Percentiles rank a stretch among this genome's conserved stretches.
phyloP scores from a whole-genome alignment of 1,140 invertebrate species.

The Muscidifurax raptorellus region DNA sequence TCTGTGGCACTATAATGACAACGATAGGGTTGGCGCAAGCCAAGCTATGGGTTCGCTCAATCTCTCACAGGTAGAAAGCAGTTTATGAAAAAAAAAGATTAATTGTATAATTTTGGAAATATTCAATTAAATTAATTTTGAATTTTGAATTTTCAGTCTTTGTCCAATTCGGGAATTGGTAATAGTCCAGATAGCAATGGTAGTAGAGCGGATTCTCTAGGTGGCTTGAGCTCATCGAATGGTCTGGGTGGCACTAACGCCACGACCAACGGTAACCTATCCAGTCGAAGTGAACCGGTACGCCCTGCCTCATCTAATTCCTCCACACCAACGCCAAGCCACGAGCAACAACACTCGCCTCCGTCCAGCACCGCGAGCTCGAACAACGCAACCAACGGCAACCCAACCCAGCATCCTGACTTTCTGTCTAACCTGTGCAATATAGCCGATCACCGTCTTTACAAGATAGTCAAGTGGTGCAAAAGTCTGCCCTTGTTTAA shows the following conservation, averaged over 20 bases:
- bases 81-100: background rate
- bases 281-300: background rate
- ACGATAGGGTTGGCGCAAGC: slow-evolving; percentile 65
- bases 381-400: slow-evolving; percentile 61
- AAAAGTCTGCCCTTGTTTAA: slow-evolving; percentile 97
- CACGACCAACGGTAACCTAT: slow-evolving; percentile 34
- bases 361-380: slow-evolving; percentile 34
- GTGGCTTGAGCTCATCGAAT: slow-evolving; percentile 6
- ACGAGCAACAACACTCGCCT: slow-evolving; percentile 57
- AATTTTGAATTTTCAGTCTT: background rate
- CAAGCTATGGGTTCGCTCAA: slow-evolving; percentile 50
- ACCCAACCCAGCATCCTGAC: slow-evolving; percentile 83
- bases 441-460: slow-evolving; percentile 95
- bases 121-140: background rate
- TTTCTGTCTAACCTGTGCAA: slow-evolving; percentile 92
- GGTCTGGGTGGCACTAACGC: slow-evolving; percentile 33
- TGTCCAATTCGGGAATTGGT: slow-evolving; percentile 8
- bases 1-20: slow-evolving; percentile 92
- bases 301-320: slow-evolving; percentile 10
- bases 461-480: slow-evolving; percentile 99
- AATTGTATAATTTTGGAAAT: background rate
- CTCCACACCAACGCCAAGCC: background rate
- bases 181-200: slow-evolving; percentile 23
- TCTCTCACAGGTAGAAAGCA: slow-evolving; percentile 35
- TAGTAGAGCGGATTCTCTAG: slow-evolving; percentile 33